Evolutionary conservation across 92 coral and sea anemone species (phyloP), one percentile per base, ranked within the genome.

Genomic region (Porites cylindrica): DNA sequence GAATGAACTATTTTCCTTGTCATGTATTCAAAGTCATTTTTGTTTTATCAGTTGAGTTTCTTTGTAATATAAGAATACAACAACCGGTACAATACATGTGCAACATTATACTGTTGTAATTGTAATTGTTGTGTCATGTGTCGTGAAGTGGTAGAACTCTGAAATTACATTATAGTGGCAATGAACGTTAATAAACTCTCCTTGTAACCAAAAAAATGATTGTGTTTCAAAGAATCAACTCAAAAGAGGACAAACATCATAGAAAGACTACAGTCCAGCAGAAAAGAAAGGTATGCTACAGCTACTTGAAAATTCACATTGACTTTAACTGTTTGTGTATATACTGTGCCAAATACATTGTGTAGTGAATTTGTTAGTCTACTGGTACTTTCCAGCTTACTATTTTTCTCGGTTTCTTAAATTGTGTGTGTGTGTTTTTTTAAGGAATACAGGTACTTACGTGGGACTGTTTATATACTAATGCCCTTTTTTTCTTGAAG

Each of bases 221-320:
- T 72, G 11, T 29, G 23, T 75, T 6, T 76, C 77, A 12, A 53
- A 97, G 99, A 82, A 62, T 68, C 93, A 67, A 23, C 86, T 51
- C 86, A 83, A 12, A 80, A 90, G 78, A 92, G 85, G 82, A 95
- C 99, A 78, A 95, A 89, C 59, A 93, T 97, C 54, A 91, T 95
- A 38, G 98, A 95, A 66, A 93, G 94, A 78, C 96, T 97, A 18
- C 93, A 92, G 59, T 89, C 90, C 62, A 97, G 93, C 89, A 94
- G 99, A 6, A 97, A 92, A 83, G 98, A 97, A 84, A 87, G 97
- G 97, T 94, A 52, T n/a, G 10, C 9, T 11, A 6, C 16, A 18
- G 7, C 64, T 63, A 11, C 1, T 4, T 23, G 11, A 38, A 38
- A 38, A 38, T 38, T 38, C 47, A 38, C 24, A 5, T 17, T 66